Conservation (phyloP, 2,113 vertebrate species). For the Platichthys flesus region DNA sequence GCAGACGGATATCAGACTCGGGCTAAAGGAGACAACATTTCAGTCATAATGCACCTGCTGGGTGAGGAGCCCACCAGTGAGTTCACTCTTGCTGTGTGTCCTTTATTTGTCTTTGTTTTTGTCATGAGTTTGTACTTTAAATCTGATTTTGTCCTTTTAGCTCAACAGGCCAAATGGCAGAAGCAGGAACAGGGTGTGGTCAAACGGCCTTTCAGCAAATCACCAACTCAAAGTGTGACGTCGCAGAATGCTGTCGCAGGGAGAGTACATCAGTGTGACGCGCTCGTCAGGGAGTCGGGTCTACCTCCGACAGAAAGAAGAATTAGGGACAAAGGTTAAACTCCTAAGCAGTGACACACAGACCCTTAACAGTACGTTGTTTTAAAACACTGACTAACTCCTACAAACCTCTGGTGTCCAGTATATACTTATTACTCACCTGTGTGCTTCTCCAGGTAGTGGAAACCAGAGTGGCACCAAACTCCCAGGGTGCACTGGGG, state of each 20-base stretch:
- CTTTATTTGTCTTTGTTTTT: slow-evolving; percentile 16
- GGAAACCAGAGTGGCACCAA: slow-evolving; percentile 69
- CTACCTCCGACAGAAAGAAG: slow-evolving; percentile 86
- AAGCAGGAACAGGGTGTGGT: slow-evolving; percentile 82
- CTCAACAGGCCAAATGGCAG: slow-evolving; percentile 86
- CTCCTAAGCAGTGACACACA: background rate
- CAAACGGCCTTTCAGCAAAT: slow-evolving; percentile 86
- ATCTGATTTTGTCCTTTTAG: slow-evolving; percentile 58
- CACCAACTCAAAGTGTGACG: slow-evolving; percentile 27
- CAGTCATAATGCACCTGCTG: slow-evolving; percentile 49
- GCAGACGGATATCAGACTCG: slow-evolving; percentile 1
- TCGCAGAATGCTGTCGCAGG: slow-evolving; percentile 75
- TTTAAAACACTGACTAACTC: background rate
- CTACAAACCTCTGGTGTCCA: background rate
- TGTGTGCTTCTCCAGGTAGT: slow-evolving; percentile 65
- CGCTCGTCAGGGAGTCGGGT: slow-evolving; percentile 86
- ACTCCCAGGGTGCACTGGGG: slow-evolving; percentile 80
- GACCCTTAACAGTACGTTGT: background rate
- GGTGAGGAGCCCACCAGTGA: slow-evolving; percentile 68
- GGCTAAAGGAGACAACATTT: slow-evolving; percentile 21
- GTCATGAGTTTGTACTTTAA: background rate
- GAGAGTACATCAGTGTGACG: slow-evolving; percentile 92
- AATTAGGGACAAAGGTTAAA: slow-evolving; percentile 69
- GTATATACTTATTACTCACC: background rate
- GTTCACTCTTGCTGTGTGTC: slow-evolving; percentile 44